phyloP scores from a whole-genome alignment of 92 coral and sea anemone species.

The Porites divaricata region DNA sequence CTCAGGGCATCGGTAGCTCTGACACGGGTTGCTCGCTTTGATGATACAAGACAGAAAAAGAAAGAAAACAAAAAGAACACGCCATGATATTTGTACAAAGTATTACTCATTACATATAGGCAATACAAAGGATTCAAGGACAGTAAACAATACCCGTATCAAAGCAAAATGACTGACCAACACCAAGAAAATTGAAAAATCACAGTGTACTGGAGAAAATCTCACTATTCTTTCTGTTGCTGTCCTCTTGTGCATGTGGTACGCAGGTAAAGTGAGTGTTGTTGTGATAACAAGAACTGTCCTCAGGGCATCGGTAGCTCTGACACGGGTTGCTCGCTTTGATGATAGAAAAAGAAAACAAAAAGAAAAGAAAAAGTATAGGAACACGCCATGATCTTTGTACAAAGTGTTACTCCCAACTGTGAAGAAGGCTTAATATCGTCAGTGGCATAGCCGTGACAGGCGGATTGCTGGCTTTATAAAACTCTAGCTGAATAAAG shows the following conservation, averaged over 20 bases:
- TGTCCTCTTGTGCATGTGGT: not conserved
- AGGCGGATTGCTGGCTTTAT: too few species aligned
- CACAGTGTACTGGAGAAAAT: not conserved
- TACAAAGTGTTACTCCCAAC: not conserved
- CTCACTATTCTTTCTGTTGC: not conserved
- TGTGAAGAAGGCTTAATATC: not conserved
- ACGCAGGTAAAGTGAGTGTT: slow-evolving; percentile 3
- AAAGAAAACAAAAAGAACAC: not conserved
- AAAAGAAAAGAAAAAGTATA: not conserved
- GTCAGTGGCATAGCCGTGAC: too few species aligned
- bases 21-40: slow-evolving; percentile 9
- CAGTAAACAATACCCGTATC: too few species aligned
- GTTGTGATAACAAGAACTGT: slow-evolving; percentile 14
- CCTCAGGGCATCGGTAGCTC: slow-evolving; percentile 18
- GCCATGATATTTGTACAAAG: too few species aligned
- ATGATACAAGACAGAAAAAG: not conserved
- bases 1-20: slow-evolving; percentile 16
- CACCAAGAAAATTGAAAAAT: not conserved
- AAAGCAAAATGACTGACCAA: not conserved
- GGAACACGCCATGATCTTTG: too few species aligned
- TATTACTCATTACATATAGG: not conserved
- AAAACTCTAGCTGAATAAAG: too few species aligned
- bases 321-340: slow-evolving; percentile 17
- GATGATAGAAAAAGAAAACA: not conserved
- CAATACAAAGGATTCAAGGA: too few species aligned